Evolutionary conservation across 1,140 invertebrate species (phyloP).

Genomic region (Cotesia glomerata): DNA sequence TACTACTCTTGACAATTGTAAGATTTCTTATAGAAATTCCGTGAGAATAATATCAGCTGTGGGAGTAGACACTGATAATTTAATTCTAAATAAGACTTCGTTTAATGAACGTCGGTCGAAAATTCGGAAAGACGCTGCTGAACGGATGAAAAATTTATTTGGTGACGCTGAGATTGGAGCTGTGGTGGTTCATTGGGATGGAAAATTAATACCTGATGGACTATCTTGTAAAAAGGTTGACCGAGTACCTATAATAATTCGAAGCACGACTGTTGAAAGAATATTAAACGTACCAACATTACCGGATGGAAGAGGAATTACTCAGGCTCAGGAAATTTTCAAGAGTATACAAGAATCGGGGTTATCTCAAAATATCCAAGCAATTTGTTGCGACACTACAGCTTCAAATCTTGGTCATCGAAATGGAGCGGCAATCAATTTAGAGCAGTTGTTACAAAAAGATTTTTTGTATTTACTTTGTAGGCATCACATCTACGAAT

Average conservation of each 20-base stretch:
- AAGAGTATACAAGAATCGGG: conserved; percentile 35
- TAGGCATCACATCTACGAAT: conserved; percentile 48
- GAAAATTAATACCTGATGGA: conserved; percentile 32
- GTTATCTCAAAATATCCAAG: conserved; percentile 39
- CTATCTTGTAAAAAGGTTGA: conserved; percentile 20
- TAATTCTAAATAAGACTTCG: conserved; percentile 39
- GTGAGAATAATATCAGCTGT: conserved; percentile 34
- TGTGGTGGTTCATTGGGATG: conserved; percentile 34
- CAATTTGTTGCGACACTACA: conserved; percentile 50
- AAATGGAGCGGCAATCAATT: conserved; percentile 41
- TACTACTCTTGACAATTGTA: conserved; percentile 35
- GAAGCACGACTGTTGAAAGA: conserved; percentile 22
- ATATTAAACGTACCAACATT: conserved; percentile 34
- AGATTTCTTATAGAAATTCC: conserved; percentile 36
- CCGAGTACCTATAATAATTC: conserved; percentile 23
- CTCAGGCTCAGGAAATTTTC: conserved; percentile 31
- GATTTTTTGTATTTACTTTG: conserved; percentile 45
- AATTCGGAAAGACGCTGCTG: conserved; percentile 20
- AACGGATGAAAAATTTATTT: conserved; percentile 28
- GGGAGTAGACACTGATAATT: conserved; percentile 21
- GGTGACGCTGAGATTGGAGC: conserved; percentile 22
- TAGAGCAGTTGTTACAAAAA: conserved; percentile 43
- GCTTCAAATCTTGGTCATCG: conserved; percentile 44
- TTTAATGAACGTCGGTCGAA: conserved; percentile 32
- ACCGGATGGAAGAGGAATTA: conserved; percentile 31